Conservation (phyloP, 2,797 vertebrate species). For the Luscinia luscinia region DNA sequence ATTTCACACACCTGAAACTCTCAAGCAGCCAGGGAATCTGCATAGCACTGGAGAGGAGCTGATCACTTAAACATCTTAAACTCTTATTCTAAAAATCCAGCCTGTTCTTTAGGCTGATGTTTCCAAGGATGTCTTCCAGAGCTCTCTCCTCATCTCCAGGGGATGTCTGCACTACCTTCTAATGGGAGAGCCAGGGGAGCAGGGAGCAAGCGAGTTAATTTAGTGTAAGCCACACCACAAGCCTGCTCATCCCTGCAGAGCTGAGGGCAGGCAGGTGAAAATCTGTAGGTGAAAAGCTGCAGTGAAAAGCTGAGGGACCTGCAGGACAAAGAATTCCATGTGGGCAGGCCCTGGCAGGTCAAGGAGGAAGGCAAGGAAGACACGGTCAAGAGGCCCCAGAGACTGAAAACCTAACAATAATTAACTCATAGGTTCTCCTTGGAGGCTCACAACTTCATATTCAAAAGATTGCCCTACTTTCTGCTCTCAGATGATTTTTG, state of each 20-base stretch:
- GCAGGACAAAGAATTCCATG: neutral
- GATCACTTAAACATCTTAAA: neutral
- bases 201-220: neutral
- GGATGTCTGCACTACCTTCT: neutral
- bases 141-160: neutral
- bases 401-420: constrained; percentile 27
- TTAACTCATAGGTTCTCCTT: constrained; percentile 24
- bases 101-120: neutral
- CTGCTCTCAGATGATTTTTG: constrained; percentile 17
- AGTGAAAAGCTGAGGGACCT: neutral
- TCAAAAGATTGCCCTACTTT: constrained; percentile 53
- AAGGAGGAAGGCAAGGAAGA: neutral
- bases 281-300: neutral
- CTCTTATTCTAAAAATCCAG: neutral
- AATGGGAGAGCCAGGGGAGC: neutral
- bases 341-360: neutral
- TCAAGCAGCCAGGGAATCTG: neutral
- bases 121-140: neutral
- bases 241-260: neutral
- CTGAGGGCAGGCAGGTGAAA: neutral
- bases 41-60: neutral
- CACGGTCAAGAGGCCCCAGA: neutral
- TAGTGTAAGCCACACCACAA: neutral
- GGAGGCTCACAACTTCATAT: neutral
- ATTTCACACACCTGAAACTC: constrained; percentile 16